Conservation (phyloP, 2,113 vertebrate species). For the Onychostruthus taczanowskii region DNA sequence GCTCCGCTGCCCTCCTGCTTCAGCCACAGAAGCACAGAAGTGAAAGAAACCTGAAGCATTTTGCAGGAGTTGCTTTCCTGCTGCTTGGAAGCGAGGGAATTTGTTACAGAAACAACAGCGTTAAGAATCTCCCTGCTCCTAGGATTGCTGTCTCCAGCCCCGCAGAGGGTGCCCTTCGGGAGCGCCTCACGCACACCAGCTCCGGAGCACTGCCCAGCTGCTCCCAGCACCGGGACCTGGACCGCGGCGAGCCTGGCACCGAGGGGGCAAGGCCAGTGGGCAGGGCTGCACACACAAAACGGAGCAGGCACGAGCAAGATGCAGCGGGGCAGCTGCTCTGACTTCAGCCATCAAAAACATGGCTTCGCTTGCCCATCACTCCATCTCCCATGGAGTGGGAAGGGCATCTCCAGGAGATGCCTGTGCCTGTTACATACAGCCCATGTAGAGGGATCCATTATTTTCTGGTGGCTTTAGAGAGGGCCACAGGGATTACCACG, state of each 20-base stretch:
- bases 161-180: background rate
- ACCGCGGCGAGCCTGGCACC: background rate
- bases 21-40: background rate
- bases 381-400: background rate
- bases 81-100: background rate
- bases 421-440: background rate
- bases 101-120: background rate
- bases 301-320: accelerated
- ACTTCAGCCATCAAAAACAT: background rate
- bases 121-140: background rate
- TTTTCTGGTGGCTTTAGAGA: background rate
- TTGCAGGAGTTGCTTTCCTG: background rate
- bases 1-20: background rate
- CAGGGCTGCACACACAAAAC: background rate
- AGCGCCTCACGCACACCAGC: accelerated
- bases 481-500: background rate
- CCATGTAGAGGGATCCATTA: background rate
- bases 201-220: background rate
- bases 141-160: accelerated
- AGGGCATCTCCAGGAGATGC: background rate
- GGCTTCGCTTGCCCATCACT: background rate
- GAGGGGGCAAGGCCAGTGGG: background rate
- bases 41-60: background rate
- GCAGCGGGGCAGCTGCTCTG: background rate
- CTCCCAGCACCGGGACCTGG: accelerated